Base-by-base conservation (phyloP, 2,797 vertebrate species). In the Chelmon rostratus region DNA sequence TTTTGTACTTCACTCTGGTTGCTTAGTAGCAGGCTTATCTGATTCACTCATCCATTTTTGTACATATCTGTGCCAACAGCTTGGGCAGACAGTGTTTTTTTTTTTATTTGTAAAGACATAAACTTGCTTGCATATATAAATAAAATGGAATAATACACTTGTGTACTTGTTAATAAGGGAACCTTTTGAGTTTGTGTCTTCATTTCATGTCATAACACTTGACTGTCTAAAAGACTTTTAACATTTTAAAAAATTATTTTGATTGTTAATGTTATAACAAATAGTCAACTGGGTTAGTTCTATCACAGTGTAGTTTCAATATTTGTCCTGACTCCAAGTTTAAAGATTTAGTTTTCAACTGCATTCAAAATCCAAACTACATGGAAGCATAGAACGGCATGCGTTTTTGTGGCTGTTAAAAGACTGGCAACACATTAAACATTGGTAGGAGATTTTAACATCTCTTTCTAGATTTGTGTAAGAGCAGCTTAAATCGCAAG, bases 21-120 rank as follows among this genome's bases (percentile, higher is more conserved):
- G 97, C 96, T 98, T 97, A 95, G 96, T 97, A 97, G 97, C 96
- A 96, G 96, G 97, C 96, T 96, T 96, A 90, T 94, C 96, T 96
- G 95, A 96, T 95, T 96, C 95, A 89, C 87, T 89, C 84, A 72
- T 90, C 75, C 80, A 96, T 98, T 97, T 89, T 97, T 99, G 97
- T 99, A 99, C 95, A 98, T 98, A 97, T 96, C 96, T 97, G 97
- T 99, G 97, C 97, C 97, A 99, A 97, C 96, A 97, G 97, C 97
- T 97, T 97, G 83, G 91, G 86, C 90, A 93, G 96, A 98, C 96
- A 97, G 97, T 97, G 96, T 96, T 96, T 95, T 31, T 31, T 31
- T 31, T 91, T 98, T 97, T 90, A 98, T 98, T 96, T 98, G 96
- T 99, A 98, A 97, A 94, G 96, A 97, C 95, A 96, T 97, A 96